These are phyloP conservation scores for Cyprinodon variegatus DNA, from an alignment of 2,113 vertebrate genomes.

Conservation along the genomic window DNA sequence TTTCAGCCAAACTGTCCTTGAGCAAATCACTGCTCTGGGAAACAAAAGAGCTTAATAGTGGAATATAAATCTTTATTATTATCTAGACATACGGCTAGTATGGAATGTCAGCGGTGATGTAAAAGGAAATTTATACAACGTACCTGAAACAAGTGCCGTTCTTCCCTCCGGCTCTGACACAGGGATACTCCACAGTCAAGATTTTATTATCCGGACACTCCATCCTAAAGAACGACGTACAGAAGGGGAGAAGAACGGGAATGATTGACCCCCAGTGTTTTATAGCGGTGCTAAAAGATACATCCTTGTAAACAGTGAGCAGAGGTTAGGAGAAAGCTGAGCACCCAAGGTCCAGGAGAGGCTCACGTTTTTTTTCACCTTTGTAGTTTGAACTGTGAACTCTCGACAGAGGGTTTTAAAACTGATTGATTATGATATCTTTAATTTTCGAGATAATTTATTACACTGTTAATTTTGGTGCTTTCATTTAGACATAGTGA, in stretches of 20 bases:
- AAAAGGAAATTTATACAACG: conserved; percentile 10
- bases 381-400: neutral
- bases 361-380: neutral
- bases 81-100: neutral
- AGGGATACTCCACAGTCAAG: conserved; percentile 80
- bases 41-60: neutral
- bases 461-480: neutral
- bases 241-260: neutral
- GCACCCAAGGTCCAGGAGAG: neutral
- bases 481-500: neutral
- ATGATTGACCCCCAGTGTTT: neutral
- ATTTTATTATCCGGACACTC: conserved; percentile 81
- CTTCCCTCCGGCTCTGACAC: conserved; percentile 71
- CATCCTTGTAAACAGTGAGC: neutral
- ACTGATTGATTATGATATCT: neutral
- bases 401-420: neutral
- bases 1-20: conserved; percentile 20
- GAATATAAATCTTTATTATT: neutral
- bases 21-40: conserved; percentile 31
- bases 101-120: neutral
- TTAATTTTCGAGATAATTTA: neutral
- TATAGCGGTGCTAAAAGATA: neutral
- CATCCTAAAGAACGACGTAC: conserved; percentile 48
- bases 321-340: neutral
- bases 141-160: conserved; percentile 80